A percentile compares a stretch with the other conserved stretches of the same genome.
These are phyloP conservation scores for Egretta garzetta DNA, from an alignment of 2,113 vertebrate species.

Conservation along the genomic window DNA sequence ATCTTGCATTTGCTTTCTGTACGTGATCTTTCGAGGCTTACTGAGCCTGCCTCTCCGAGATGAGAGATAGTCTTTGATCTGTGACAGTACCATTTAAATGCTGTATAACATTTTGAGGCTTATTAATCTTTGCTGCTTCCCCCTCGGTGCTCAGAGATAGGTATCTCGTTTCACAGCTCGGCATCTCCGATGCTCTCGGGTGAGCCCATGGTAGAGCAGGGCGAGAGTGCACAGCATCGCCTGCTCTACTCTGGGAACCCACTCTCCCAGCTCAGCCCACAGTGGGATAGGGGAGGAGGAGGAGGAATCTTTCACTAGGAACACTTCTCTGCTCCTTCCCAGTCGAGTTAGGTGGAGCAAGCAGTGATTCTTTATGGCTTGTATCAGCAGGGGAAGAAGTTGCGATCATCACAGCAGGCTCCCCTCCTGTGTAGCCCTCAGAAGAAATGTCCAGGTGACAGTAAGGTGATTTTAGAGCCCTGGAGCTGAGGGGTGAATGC, in stretches of 20 bases:
- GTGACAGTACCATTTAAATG: slow-evolving; percentile 8
- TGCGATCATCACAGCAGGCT: background rate
- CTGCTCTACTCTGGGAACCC: background rate
- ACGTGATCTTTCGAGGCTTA: slow-evolving; percentile 3
- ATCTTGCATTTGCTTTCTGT: slow-evolving; percentile 22
- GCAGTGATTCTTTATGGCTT: background rate
- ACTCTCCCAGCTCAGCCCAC: background rate
- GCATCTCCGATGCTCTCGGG: background rate
- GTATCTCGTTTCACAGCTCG: background rate
- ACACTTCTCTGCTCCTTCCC: background rate
- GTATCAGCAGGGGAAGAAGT: background rate
- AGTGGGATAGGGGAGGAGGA: background rate
- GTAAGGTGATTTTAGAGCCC: background rate
- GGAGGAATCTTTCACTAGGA: background rate
- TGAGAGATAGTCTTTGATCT: slow-evolving; percentile 21
- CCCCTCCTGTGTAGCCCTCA: background rate
- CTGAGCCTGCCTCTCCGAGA: background rate
- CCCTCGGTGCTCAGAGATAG: background rate
- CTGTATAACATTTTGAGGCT: slow-evolving; percentile 19
- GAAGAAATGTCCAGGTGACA: background rate
- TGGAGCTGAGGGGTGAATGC: background rate
- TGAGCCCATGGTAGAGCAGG: background rate
- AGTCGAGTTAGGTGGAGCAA: background rate
- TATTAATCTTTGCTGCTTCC: slow-evolving; percentile 29
- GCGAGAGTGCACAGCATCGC: background rate